phyloP scores from a whole-genome alignment of 2,797 vertebrate genomes.

The Ceryle rudis region DNA sequence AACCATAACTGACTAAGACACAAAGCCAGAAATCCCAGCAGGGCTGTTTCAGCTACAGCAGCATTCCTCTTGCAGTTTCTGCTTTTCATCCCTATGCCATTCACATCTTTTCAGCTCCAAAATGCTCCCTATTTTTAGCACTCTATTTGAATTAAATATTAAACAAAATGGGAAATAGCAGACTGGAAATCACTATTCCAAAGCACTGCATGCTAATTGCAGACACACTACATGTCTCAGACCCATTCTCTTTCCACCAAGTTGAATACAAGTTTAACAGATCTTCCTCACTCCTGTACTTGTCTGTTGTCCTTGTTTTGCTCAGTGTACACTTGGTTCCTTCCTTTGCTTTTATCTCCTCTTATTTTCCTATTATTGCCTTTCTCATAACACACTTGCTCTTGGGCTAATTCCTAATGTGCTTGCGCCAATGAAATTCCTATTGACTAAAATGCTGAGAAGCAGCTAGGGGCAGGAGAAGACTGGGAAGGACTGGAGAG shows the following conservation, averaged over 20 bases:
- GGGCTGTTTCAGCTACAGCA: constrained; percentile 28
- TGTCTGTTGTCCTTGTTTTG: not conserved
- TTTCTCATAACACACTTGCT: constrained; percentile 13
- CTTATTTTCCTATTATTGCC: not conserved
- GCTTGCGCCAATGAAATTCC: not conserved
- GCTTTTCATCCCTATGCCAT: not conserved
- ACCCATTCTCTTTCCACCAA: not conserved
- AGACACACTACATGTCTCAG: not conserved
- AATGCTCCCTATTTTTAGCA: constrained; percentile 64
- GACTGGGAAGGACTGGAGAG: not conserved
- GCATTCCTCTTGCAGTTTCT: constrained; percentile 28
- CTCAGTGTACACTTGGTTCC: not conserved
- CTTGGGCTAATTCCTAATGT: not conserved
- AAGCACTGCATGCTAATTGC: constrained; percentile 21
- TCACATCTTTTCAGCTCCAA: constrained; percentile 28
- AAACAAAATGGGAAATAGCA: constrained; percentile 54
- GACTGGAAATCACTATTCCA: constrained; percentile 37
- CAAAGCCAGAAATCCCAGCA: constrained; percentile 53
- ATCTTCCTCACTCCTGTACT: not conserved
- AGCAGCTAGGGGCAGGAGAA: not conserved
- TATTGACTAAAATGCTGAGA: not conserved
- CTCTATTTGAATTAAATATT: constrained; percentile 64
- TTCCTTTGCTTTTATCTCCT: not conserved
- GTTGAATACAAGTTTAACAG: constrained; percentile 18
- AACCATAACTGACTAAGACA: constrained; percentile 5